phyloP scores from a whole-genome alignment of 1,140 invertebrate genomes.

The Hormaphis cornu region DNA sequence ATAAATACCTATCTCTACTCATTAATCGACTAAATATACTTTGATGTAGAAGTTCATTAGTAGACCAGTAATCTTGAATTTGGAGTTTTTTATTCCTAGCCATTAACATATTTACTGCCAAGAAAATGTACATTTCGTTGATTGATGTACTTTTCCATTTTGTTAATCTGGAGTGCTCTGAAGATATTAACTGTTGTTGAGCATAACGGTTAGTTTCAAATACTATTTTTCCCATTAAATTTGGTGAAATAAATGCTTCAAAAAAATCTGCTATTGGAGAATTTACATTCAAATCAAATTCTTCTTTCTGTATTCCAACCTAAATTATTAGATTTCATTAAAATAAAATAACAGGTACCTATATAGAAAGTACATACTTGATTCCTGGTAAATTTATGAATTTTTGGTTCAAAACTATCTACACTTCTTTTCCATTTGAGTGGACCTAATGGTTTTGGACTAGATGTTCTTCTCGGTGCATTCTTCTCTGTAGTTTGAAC shows the following conservation, averaged over 20 bases:
- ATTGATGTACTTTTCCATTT: background rate
- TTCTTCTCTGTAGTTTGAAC: background rate
- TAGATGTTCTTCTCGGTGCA: background rate
- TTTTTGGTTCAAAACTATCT: background rate
- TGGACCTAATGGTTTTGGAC: background rate
- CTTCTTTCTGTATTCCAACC: background rate
- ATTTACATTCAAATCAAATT: background rate
- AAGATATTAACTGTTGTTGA: background rate
- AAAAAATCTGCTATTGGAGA: background rate
- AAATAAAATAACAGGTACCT: background rate
- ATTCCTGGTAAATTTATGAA: background rate
- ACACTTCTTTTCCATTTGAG: background rate
- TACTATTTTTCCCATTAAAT: background rate
- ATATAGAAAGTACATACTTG: background rate
- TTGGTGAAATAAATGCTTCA: background rate
- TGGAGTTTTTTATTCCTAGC: background rate
- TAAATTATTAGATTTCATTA: background rate
- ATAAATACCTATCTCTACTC: slow-evolving; percentile 33
- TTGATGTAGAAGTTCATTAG: slow-evolving; percentile 5
- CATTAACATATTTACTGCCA: background rate
- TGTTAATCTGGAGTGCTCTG: background rate
- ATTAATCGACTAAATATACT: slow-evolving; percentile 31
- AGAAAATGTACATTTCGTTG: background rate
- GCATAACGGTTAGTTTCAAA: background rate
- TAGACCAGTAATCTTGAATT: slow-evolving; percentile 33